Evolutionary conservation across 2,113 vertebrate genomes (phyloP).

Genomic region (Crypturellus undulatus): DNA sequence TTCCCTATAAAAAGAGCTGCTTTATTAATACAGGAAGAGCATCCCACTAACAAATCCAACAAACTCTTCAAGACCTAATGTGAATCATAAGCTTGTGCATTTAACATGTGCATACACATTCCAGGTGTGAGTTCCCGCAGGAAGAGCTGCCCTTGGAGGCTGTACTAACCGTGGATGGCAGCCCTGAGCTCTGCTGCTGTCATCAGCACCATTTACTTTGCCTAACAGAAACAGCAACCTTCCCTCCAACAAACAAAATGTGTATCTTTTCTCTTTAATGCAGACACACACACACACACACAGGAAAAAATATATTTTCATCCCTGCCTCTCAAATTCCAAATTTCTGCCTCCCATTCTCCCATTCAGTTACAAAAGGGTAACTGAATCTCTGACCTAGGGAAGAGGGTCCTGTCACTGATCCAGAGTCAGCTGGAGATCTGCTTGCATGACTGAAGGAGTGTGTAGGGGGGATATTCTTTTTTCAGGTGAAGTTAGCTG

Average conservation of each 20-base stretch:
- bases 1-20: neutral
- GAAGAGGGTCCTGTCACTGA: neutral
- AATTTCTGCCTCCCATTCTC: neutral
- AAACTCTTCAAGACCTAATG: neutral
- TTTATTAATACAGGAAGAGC: neutral
- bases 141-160: neutral
- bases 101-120: neutral
- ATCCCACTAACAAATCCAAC: neutral
- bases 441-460: no score
- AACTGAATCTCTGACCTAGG: neutral
- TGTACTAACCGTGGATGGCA: neutral
- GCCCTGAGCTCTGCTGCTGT: neutral
- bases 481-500: constrained; percentile 12
- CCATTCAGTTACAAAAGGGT: no score
- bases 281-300: no score
- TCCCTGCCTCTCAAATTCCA: neutral
- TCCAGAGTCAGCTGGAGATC: neutral
- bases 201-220: neutral
- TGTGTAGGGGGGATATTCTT: neutral
- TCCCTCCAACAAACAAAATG: neutral
- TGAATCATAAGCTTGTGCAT: neutral
- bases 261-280: neutral
- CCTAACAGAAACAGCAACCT: neutral
- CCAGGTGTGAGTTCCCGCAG: neutral
- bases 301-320: neutral